Conservation (phyloP, 2,888 invertebrate genomes). For the Phortica okadai region DNA sequence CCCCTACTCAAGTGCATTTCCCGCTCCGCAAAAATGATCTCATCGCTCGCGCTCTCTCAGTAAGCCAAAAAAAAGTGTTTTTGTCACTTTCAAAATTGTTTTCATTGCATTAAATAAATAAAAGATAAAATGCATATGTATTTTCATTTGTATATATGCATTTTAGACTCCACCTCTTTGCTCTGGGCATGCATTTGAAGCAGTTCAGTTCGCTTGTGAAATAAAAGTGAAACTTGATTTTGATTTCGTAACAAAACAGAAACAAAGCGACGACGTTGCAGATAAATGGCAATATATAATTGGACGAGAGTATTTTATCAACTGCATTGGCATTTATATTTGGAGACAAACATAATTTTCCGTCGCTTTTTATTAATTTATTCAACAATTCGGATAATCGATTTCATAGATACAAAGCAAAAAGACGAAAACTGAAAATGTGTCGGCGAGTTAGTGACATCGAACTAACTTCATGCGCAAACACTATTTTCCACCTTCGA, state of each 20-base stretch:
- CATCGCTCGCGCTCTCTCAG: background rate
- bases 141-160: background rate
- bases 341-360: too few species aligned
- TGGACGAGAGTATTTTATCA: too few species aligned
- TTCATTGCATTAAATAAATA: conserved; percentile 19
- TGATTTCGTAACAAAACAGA: background rate
- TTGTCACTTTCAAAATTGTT: conserved; percentile 5
- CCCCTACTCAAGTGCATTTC: background rate
- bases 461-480: too few species aligned
- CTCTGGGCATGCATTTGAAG: conserved; percentile 8
- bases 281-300: too few species aligned
- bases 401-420: too few species aligned
- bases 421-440: too few species aligned
- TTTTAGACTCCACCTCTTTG: conserved; percentile 22
- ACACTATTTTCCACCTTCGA: too few species aligned
- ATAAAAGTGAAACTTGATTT: conserved; percentile 29
- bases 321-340: too few species aligned
- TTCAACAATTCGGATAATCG: too few species aligned
- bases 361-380: too few species aligned
- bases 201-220: background rate
- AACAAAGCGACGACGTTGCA: too few species aligned
- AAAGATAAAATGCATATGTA: background rate
- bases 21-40: background rate
- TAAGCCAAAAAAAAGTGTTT: background rate
- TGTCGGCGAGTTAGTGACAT: too few species aligned